Evolutionary conservation across 2,113 vertebrate species (phyloP).

Genomic region (Hippopotamus amphibius): DNA sequence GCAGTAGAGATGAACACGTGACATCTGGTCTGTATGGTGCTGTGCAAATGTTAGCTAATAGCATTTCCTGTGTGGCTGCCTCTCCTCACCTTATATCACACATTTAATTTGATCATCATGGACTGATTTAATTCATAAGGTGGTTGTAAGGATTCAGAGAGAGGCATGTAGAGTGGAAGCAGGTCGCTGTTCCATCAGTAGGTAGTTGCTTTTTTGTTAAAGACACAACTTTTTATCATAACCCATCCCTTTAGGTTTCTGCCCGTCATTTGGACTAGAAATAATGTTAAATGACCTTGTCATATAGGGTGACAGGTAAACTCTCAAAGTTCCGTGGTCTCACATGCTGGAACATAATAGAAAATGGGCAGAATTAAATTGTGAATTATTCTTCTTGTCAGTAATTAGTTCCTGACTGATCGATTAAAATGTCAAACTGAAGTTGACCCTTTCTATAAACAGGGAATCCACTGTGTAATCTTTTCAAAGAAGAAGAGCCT

Average conservation of each 20-base stretch:
- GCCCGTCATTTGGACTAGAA: neutral
- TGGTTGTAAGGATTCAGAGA: neutral
- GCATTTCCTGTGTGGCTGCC: neutral
- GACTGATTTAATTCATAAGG: neutral
- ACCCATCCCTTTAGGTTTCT: neutral
- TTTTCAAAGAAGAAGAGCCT: neutral
- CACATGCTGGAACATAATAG: neutral
- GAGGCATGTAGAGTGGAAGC: neutral
- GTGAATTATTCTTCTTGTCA: neutral
- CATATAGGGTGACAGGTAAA: neutral
- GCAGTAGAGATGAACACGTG: rapidly evolving
- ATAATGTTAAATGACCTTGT: neutral
- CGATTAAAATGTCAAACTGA: neutral
- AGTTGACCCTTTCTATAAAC: neutral
- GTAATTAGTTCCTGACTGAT: neutral
- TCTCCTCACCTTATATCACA: neutral
- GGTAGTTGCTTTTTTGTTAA: neutral
- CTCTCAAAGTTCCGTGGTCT: neutral
- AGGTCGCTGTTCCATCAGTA: neutral
- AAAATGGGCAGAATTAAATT: neutral
- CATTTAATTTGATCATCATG: neutral
- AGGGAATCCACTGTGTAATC: rapidly evolving
- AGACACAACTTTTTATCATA: neutral
- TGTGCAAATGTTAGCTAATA: neutral
- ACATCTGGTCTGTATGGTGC: neutral